Base-by-base conservation (phyloP, 2,113 vertebrate genomes). In the Macquaria ambigua region DNA sequence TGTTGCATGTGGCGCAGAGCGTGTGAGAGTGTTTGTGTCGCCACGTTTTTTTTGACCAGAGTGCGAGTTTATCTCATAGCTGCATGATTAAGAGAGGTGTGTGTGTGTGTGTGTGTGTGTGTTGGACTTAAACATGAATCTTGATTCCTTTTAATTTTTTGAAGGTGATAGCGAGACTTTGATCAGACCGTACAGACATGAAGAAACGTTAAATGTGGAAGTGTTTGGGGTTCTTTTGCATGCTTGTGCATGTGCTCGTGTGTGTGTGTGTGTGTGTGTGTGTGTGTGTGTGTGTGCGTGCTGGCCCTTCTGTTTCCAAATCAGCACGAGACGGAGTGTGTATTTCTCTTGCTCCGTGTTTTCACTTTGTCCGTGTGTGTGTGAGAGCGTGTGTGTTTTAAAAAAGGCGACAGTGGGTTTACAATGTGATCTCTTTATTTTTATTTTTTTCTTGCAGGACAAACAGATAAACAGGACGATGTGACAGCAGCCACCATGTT, bases 361-460 rank as follows among this genome's bases (percentile, higher is more conserved):
- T 28, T 58, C 39, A 64, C 31, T 71, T 12, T 61, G 63, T 68
- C 31, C 7, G 4, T 8, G 56, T 55, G 64, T 63, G 66, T 43
- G 80, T 46, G 55, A 37, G 69, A 34, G 37, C 46, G 59, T 46
- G 71, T 43, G 73, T 11, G 21, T 5, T 8, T 12, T 39, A 50
- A 76, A 37, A 43, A 10, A 31, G 28, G 18, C 15, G 46, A 58
- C 18, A 4, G 10, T 58, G 41, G 2, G 31, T 67, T 77, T 81
- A 0, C 74, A 43, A 81, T 25, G 28, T 48, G 56, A 74, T 46
- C 5, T 58, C 3, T 67, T 20, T 61, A 3, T 62, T 0, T 79
- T 7, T 31, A 8, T 67, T 9, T 41, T 55, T 28, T 63, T 76
- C 28, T 77, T 79, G 31, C 83, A 86, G 81, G 16, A 83, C 18